Base-by-base conservation (phyloP, 64 coral and sea anemone species). In the Montipora cactus region DNA sequence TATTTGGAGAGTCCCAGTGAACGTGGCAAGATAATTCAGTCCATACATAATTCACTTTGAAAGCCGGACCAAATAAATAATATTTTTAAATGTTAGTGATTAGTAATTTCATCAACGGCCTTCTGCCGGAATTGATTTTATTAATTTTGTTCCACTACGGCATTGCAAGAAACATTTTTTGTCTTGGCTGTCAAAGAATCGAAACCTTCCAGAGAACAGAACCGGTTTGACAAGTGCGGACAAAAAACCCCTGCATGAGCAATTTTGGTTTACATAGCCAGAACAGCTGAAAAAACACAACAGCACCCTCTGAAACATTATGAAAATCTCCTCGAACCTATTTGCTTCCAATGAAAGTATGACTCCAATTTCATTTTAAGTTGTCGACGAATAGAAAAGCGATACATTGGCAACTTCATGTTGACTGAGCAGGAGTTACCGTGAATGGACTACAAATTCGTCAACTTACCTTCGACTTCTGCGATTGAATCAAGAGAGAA, bases 201-300 rank as follows among this genome's bases (percentile, higher is more conserved):
- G 37, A 11, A 57, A 6, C 53, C 53, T 57, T 11, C 7, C 7
- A 57, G 11, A 57, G 11, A 57, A 57, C 11, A 6, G 11, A 37
- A 57, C 7, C 53, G 11, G 11, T 57, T 57, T 57, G 6, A 57
- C 53, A 57, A 57, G 6, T 57, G 53, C 53, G 53, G 28, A 68
- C 64, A 68, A 0, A 12, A 13, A 13, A 68, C 16, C 8, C 4
- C 64, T 57, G 53, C 53, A 57, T 22, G 19, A 68, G 82, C 18
- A 64, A 71, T 71, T 85, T 49, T 9, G 8, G 64, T 71, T 19
- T 49, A 71, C 46, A 68, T 46, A 86, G 47, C 18, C 1, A 86
- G n/a, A 5, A 49, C 82, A 86, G 37, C 64, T 86, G 82, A 86
- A 21, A 44, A 86, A 86, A 86, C 49, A 86, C 62, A 70, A 72